These are phyloP conservation scores for Myiagra hebetior DNA, from an alignment of 2,113 vertebrate genomes.

Conservation along the genomic window DNA sequence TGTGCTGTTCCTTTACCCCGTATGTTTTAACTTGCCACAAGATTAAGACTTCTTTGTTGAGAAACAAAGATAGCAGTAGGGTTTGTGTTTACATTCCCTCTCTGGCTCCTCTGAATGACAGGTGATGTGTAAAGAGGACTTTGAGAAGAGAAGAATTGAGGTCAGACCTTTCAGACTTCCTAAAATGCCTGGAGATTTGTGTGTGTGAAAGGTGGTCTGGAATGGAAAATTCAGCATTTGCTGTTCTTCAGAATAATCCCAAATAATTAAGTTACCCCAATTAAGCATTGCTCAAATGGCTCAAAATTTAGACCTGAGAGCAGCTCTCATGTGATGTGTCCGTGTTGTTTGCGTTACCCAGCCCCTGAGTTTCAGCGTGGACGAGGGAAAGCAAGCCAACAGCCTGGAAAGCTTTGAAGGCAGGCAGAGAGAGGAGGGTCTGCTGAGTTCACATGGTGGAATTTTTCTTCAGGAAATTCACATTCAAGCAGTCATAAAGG, in stretches of 20 bases:
- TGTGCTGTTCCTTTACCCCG: neutral
- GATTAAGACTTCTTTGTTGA: neutral
- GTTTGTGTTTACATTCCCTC: conserved; percentile 17
- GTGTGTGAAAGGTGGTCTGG: neutral
- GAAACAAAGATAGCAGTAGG: neutral
- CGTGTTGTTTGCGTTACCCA: neutral
- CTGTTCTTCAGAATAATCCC: neutral
- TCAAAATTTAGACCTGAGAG: neutral
- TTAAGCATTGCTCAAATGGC: neutral
- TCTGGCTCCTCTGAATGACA: neutral
- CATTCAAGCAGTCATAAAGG: neutral
- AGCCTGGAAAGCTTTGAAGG: neutral
- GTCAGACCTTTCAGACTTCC: neutral
- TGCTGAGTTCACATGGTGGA: neutral
- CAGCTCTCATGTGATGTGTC: neutral
- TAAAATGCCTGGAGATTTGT: neutral
- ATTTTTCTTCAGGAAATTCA: neutral
- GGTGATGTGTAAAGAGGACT: neutral
- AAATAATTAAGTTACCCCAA: neutral
- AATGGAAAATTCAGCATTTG: neutral
- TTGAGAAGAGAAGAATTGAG: neutral
- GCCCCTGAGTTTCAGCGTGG: neutral
- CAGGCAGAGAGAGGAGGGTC: neutral
- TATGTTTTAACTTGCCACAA: neutral
- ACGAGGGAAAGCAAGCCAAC: neutral